Percentiles rank a stretch among this genome's conserved stretches.
phyloP scores from a whole-genome alignment of 1,140 invertebrate genomes.

The Hypsibius dujardini region DNA sequence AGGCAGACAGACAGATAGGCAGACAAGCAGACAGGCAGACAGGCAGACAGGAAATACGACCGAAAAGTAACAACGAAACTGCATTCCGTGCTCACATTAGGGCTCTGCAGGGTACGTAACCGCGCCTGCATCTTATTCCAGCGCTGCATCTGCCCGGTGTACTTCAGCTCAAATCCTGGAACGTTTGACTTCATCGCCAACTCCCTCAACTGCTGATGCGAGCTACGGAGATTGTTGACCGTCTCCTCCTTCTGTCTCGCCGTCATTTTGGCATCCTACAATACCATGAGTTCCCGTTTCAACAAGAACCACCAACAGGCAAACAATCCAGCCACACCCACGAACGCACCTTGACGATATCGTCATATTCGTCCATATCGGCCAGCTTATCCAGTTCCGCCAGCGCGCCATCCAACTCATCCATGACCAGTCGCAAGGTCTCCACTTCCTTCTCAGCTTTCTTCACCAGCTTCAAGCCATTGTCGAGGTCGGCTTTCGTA shows the following conservation, averaged over 20 bases:
- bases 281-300: neutral
- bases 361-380: neutral
- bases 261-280: neutral
- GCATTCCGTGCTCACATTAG: neutral
- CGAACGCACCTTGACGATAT: neutral
- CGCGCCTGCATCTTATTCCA: neutral
- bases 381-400: neutral
- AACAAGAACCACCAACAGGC: neutral
- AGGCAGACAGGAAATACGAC: neutral
- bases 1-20: neutral
- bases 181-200: neutral
- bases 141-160: neutral
- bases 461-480: conserved; percentile 6
- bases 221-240: neutral
- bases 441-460: conserved; percentile 15
- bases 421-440: neutral
- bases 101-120: neutral
- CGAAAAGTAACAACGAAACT: neutral
- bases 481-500: conserved; percentile 10
- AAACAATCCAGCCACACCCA: neutral
- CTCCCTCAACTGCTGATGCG: neutral
- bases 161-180: conserved; percentile 6
- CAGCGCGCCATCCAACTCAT: neutral
- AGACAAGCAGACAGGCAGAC: neutral
- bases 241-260: neutral